Evolutionary conservation across 2,888 invertebrate genomes (phyloP), one percentile per base, ranked within the genome.

Genomic region (Phaedon cochleariae): DNA sequence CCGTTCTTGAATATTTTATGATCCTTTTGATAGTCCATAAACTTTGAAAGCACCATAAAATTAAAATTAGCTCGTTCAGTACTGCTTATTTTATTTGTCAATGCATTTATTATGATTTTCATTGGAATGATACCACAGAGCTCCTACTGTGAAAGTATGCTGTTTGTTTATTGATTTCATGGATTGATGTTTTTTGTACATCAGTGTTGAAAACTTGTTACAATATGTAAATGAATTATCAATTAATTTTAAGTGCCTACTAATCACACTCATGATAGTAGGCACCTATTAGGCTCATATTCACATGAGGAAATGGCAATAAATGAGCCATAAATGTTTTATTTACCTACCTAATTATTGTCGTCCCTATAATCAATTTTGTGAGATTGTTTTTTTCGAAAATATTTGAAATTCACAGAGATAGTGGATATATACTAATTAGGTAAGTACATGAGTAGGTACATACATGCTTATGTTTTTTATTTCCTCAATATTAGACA

Each of bases 11-110:
- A 53, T 63, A 41, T 66, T 69, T 66, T 69, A 69, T 15, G 59
- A 58, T 59, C 54, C 45, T 61, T 65, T 69, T 67, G 62, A 69
- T 69, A 58, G 67, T 62, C 59, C 41, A 59, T 65, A 65, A 69
- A 69, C 48, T 64, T 51, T 12, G 57, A 64, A 66, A 64, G 55
- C 53, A 59, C 58, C 48, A 58, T 70, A 61, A 70, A 62, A 62
- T 57, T 66, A 62, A 64, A 68, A 70, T 68, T 72, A 64, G 63
- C 64, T 64, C 62, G 45, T 52, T 63, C 69, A 64, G 59, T 64
- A 54, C 62, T 57, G 45, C 61, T 67, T 63, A 51, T 59, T 64
- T 63, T 53, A 31, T 51, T 61, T 34, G 26, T 45, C 9, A 15
- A 41, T 41, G 15, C 41, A 41, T 41, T n/a, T n/a, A 41, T 41